phyloP scores from a whole-genome alignment of 2,888 invertebrate genomes.

The Micropterix aruncella region DNA sequence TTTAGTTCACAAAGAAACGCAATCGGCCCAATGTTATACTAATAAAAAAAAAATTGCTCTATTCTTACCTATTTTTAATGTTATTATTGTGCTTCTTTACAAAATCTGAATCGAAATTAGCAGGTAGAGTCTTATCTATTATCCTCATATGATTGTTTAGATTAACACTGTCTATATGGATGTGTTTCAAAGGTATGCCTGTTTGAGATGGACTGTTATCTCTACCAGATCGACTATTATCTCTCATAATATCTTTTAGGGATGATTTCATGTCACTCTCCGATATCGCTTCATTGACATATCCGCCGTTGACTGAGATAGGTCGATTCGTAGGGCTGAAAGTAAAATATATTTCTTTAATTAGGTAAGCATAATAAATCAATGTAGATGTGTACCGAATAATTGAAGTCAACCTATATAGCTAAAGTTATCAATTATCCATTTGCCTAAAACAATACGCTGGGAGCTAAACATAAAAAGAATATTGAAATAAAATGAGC shows the following conservation, averaged over 20 bases:
- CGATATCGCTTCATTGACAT: constrained; percentile 66
- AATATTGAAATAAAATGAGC: no score
- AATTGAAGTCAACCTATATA: no score
- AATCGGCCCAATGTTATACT: no score
- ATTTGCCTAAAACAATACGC: no score
- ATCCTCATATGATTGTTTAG: constrained; percentile 11
- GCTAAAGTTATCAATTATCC: no score
- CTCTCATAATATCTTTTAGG: constrained; percentile 9
- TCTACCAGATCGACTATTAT: constrained; percentile 3
- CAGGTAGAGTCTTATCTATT: constrained; percentile 10
- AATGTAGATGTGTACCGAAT: no score
- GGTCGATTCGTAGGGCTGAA: constrained; percentile 51
- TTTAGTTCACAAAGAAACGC: no score
- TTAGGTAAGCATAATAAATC: no score
- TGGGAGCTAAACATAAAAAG: no score
- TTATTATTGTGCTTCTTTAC: constrained; percentile 46
- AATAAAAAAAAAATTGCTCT: no score
- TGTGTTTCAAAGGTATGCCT: constrained; percentile 10
- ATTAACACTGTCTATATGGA: constrained; percentile 14
- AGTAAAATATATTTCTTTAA: no score
- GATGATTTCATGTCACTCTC: constrained; percentile 35
- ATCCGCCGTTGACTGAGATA: constrained; percentile 60
- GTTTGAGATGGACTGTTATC: not conserved
- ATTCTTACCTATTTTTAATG: constrained; percentile 42
- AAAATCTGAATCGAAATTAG: constrained; percentile 11